phyloP scores from a whole-genome alignment of 1,140 invertebrate species.

The Lucilia cuprina region DNA sequence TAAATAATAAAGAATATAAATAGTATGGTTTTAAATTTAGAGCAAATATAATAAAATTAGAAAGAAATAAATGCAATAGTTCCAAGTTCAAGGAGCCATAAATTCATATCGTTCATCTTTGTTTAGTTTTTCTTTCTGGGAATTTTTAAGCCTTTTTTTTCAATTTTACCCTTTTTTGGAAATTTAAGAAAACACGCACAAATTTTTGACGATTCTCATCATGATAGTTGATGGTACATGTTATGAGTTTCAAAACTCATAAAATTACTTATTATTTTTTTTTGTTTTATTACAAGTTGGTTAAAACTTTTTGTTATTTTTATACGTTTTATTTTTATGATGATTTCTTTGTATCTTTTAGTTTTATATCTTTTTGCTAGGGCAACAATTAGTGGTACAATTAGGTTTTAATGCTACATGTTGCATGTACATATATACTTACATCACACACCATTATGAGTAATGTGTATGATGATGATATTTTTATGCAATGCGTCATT shows the following conservation, averaged over 20 bases:
- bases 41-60: neutral
- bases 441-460: neutral
- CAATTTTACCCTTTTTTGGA: neutral
- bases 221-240: neutral
- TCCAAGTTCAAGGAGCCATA: neutral
- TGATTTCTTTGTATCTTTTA: neutral
- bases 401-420: conserved; percentile 26
- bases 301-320: neutral
- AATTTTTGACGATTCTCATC: neutral
- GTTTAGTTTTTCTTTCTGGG: neutral
- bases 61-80: neutral
- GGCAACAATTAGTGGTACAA: conserved; percentile 23
- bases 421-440: neutral
- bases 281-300: neutral
- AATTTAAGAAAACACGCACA: neutral
- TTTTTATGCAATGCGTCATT: neutral
- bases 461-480: neutral
- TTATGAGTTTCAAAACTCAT: conserved; percentile 9
- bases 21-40: conserved; percentile 25
- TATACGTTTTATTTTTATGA: neutral
- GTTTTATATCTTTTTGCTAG: conserved; percentile 6
- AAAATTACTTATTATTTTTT: neutral
- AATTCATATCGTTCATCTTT: neutral
- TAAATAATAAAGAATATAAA: conserved; percentile 27
- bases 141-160: conserved; percentile 22